Percentiles rank a stretch among this genome's conserved stretches.
Evolutionary conservation across 1,140 invertebrate genomes (phyloP).

Genomic region (Drosophila triauraria): DNA sequence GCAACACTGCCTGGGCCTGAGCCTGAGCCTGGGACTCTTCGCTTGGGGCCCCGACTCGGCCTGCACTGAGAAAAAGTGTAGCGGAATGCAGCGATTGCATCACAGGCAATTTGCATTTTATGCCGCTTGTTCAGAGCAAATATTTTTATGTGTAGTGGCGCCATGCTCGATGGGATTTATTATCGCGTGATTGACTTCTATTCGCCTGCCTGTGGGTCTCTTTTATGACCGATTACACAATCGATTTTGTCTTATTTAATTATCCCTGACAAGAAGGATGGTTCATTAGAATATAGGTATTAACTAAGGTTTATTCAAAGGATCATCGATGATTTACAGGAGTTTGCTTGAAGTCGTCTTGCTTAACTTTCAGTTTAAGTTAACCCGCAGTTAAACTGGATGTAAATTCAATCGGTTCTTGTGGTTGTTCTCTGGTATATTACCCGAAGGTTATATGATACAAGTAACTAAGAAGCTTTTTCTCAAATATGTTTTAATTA

Average conservation of each 20-base stretch:
- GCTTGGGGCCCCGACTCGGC: constrained; percentile 14
- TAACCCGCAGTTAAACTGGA: too few relatives aligned
- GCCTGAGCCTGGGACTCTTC: constrained; percentile 26
- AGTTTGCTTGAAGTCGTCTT: background rate
- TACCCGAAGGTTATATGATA: too few relatives aligned
- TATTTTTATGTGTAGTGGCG: constrained; percentile 6
- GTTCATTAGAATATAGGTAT: background rate
- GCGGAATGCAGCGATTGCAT: background rate
- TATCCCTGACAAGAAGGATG: background rate
- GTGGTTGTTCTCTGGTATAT: background rate
- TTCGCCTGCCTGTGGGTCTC: background rate
- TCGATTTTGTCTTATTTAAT: constrained; percentile 10
- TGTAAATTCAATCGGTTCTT: background rate
- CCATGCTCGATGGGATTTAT: constrained; percentile 6
- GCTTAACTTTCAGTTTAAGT: background rate
- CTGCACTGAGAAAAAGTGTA: constrained; percentile 30
- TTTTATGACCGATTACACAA: background rate
- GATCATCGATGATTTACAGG: background rate
- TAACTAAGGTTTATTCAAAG: too few relatives aligned
- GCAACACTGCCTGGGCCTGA: constrained; percentile 69
- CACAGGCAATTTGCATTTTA: constrained; percentile 8
- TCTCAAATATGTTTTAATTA: too few relatives aligned
- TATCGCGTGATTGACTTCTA: constrained; percentile 10
- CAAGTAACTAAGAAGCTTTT: too few relatives aligned
- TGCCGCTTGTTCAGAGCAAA: constrained; percentile 2